phyloP scores from a whole-genome alignment of 1,140 invertebrate species.

The Ctenoplectra terminalis region DNA sequence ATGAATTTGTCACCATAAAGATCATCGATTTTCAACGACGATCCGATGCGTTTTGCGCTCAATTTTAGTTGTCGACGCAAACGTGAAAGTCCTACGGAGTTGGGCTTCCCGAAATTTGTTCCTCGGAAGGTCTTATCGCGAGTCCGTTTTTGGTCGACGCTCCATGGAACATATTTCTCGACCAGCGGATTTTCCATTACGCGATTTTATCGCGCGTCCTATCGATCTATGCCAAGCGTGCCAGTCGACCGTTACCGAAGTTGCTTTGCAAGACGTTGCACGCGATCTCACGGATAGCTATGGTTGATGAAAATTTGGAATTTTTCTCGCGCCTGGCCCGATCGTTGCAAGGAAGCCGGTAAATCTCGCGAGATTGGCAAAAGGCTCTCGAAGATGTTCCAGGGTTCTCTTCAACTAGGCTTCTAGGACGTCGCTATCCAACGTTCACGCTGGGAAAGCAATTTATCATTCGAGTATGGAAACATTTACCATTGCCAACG shows the following conservation, averaged over 20 bases:
- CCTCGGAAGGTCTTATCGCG: background rate
- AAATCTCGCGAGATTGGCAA: too few relatives aligned
- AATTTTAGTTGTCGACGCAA: background rate
- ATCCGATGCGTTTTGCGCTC: too few relatives aligned
- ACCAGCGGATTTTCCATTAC: background rate
- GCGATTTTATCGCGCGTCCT: background rate
- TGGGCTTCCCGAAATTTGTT: too few relatives aligned
- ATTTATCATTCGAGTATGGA: background rate
- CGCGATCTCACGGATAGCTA: background rate
- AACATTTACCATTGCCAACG: background rate
- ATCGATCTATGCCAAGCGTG: constrained; percentile 18
- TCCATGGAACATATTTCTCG: background rate
- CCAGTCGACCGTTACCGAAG: background rate
- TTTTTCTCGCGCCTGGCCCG: background rate
- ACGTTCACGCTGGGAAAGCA: too few relatives aligned
- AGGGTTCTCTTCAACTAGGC: background rate
- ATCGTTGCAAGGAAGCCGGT: too few relatives aligned
- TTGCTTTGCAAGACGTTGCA: background rate
- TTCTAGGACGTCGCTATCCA: background rate
- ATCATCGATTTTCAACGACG: background rate
- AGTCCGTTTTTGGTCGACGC: background rate
- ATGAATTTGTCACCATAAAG: fast-evolving
- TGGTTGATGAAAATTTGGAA: background rate
- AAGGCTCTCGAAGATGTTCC: too few relatives aligned
- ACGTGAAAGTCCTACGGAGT: too few relatives aligned